phyloP scores from a whole-genome alignment of 1,140 invertebrate species.

The Nylanderia fulva region DNA sequence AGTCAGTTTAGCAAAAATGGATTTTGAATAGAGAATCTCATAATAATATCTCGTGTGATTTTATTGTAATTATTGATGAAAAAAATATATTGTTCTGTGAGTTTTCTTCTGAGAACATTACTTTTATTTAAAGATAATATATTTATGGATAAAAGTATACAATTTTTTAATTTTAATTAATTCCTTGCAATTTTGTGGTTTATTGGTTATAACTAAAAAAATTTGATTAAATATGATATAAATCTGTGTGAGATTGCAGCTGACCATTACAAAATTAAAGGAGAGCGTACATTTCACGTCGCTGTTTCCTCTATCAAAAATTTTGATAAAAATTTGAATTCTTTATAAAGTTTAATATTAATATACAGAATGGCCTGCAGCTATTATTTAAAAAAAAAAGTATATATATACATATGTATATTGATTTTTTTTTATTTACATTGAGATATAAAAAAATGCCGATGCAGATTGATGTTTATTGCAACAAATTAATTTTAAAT shows the following conservation, averaged over 20 bases:
- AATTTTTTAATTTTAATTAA: neutral
- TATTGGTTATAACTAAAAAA: neutral
- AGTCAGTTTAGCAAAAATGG: neutral
- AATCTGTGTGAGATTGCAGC: neutral
- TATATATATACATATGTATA: neutral
- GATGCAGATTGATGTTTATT: neutral
- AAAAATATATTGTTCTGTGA: neutral
- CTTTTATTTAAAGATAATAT: neutral
- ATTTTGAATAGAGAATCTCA: neutral
- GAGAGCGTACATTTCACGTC: neutral
- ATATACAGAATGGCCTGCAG: neutral
- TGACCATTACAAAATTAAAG: neutral
- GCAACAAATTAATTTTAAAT: neutral
- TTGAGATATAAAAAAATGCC: neutral
- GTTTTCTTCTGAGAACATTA: neutral
- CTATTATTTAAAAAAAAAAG: neutral
- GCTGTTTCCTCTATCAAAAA: neutral
- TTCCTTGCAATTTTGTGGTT: neutral
- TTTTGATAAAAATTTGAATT: neutral
- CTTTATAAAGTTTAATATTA: conserved; percentile 1
- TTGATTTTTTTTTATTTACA: neutral
- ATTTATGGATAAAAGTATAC: neutral
- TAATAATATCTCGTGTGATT: neutral
- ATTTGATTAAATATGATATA: neutral
- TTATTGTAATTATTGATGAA: neutral